Percentiles rank a stretch among this genome's conserved stretches.
Conservation (phyloP, 2,797 vertebrate genomes). For the Rhyacichthys aspro region DNA sequence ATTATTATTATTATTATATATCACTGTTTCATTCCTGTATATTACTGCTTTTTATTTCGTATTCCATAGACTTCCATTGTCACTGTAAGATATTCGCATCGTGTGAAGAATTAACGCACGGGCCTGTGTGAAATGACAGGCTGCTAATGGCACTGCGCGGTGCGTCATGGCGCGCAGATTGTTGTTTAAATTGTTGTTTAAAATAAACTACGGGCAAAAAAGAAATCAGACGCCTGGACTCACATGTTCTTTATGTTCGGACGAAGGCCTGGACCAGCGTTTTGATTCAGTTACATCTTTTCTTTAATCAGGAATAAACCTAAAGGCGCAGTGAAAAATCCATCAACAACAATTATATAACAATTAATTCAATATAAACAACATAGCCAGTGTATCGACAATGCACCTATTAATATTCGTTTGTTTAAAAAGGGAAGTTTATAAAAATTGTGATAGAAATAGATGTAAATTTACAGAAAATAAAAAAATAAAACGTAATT, state of each 20-base stretch:
- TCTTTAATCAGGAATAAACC: too few relatives aligned
- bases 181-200: too few relatives aligned
- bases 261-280: too few relatives aligned
- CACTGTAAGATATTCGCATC: slow-evolving; percentile 6
- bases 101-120: slow-evolving; percentile 9
- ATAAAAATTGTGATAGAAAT: neutral
- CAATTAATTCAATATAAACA: neutral
- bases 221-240: neutral
- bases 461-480: too few relatives aligned
- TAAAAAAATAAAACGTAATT: too few relatives aligned
- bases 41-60: neutral
- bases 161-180: slow-evolving; percentile 18
- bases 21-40: neutral
- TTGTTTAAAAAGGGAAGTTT: too few relatives aligned
- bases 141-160: slow-evolving; percentile 26
- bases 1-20: neutral
- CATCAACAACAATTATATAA: neutral
- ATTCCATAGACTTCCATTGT: too few relatives aligned
- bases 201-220: neutral
- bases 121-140: slow-evolving; percentile 28
- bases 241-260: neutral
- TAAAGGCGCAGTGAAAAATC: too few relatives aligned
- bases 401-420: too few relatives aligned
- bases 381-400: too few relatives aligned
- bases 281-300: neutral